Evolutionary conservation across 1,140 invertebrate species (phyloP).

Genomic region (Drosophila bocki): DNA sequence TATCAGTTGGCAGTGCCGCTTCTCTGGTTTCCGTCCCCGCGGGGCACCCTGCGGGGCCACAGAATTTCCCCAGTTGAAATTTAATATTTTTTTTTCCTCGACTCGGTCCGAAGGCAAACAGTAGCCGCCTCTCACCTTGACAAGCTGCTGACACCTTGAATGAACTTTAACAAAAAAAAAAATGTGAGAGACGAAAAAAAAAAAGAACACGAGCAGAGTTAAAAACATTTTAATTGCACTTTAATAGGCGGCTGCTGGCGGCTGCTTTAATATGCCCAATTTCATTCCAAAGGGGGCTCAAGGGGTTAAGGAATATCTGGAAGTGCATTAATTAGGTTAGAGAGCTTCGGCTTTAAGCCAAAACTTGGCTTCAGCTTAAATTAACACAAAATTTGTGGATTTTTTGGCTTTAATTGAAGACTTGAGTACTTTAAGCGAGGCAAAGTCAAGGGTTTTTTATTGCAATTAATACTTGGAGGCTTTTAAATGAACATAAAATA

Average conservation of each 20-base stretch:
- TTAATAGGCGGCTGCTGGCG: slow-evolving; percentile 58
- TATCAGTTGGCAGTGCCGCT: slow-evolving; percentile 70
- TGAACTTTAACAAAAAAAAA: slow-evolving; percentile 65
- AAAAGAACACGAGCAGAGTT: slow-evolving; percentile 41
- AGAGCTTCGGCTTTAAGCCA: slow-evolving; percentile 28
- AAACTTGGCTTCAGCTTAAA: background rate
- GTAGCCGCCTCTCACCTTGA: slow-evolving; percentile 65
- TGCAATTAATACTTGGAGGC: background rate
- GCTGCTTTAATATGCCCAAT: slow-evolving; percentile 71
- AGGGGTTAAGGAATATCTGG: slow-evolving; percentile 24
- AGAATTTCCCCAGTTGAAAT: slow-evolving; percentile 57
- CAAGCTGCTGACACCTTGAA: slow-evolving; percentile 78
- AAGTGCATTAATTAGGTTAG: slow-evolving; percentile 50
- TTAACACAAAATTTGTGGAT: background rate
- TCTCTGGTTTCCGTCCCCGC: slow-evolving; percentile 40
- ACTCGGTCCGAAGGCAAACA: slow-evolving; percentile 44
- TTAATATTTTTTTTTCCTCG: slow-evolving; percentile 63
- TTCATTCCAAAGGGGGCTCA: slow-evolving; percentile 2
- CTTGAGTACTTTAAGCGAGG: background rate
- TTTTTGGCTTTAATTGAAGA: slow-evolving; percentile 9
- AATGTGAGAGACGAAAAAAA: slow-evolving; percentile 22
- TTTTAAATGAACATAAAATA: slow-evolving; percentile 3
- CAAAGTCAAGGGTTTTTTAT: slow-evolving; percentile 4
- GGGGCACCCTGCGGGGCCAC: background rate
- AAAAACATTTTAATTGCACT: slow-evolving; percentile 74